Base-by-base conservation (phyloP, 2,113 vertebrate genomes). In the Amphilophus citrinellus region DNA sequence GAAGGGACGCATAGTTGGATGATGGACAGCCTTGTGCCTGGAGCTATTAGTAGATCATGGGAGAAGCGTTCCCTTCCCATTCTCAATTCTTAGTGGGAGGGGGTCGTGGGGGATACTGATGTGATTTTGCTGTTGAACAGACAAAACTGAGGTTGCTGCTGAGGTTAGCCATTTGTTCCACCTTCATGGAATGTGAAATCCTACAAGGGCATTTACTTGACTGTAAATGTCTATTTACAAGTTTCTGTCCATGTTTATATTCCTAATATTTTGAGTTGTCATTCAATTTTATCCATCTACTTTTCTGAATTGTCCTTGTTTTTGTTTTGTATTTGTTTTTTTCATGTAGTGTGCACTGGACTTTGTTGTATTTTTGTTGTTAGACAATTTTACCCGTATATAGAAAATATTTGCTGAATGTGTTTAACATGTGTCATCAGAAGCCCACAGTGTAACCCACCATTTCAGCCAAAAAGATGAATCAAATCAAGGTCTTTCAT, bases 21-120 rank as follows among this genome's bases (percentile, higher is more conserved):
- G 89, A 93, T 89, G 86, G 94, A 95, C 89, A 81, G 8, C 65
- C 71, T 75, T 1, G 79, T 86, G 88, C 93, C 86, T 44, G 6
- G 85, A 89, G 76, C 92, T 89, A 83, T 42, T 90, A 86, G 83
- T 77, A 84, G 80, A 92, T 89, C 88, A 92, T 91, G 86, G 84
- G 85, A 83, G 90, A 90, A 80, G 59, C 73, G 39, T 77, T 84
- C 75, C 88, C 83, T 84, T 84, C 76, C 68, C 13, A 37, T 87
- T 75, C 79, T 76, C 80, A 22, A n/a, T 79, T 85, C 77, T 80
- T 60, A 71, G 79, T 53, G 32, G 50, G 18, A 37, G 61, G 24
- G 18, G 44, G 65, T 15, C 0, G 50, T 50, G 20, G 30, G 50
- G 17, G 27, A 10, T 58, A 84, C 79, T 87, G 83, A 91, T 86